Base-by-base conservation (phyloP, 2,797 vertebrate species). In the Vipera ursinii region DNA sequence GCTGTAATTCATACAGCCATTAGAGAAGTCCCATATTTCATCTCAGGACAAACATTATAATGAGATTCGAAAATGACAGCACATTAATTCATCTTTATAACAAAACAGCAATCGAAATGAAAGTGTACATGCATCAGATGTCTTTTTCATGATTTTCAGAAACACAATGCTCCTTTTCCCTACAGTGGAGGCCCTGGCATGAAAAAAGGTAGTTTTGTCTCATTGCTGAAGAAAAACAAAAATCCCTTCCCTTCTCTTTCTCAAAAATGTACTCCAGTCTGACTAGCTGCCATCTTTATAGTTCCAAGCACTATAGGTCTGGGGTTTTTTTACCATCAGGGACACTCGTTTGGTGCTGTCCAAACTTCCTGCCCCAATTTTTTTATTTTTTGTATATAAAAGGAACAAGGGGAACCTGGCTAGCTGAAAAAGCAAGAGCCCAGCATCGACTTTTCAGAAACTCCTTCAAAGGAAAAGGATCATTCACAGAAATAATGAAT, bases 11-110 rank as follows among this genome's bases (percentile, higher is more conserved):
- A 97, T 96, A 97, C 96, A 97, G 97, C 97, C 96, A 97, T 97
- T 98, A 97, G 97, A 97, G 97, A 96, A 96, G 97, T 96, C 95
- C 96, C 96, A 97, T 98, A 98, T 98, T 98, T 98, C 97, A 98
- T 97, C 95, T 95, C 95, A 94, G 96, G 96, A 97, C 96, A 97
- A 97, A 97, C 95, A 87, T 95, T 96, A 94, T 98, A 98, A 98
- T 97, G 96, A 97, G 97, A 97, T 96, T 93, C 93, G 96, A 98
- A 98, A 98, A 98, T 97, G 97, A 97, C 96, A 97, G 95, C 96
- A 97, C 94, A 96, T 96, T 97, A 98, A 98, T 98, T 97, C 96
- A 97, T 97, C 97, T 97, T 97, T 91, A 92, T 97, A 97, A 97
- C 96, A 97, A 97, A 98, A 97, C 94, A 95, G 38, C 97, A 97